phyloP scores from a whole-genome alignment of 2,797 vertebrate species.

The Clarias fuscus region DNA sequence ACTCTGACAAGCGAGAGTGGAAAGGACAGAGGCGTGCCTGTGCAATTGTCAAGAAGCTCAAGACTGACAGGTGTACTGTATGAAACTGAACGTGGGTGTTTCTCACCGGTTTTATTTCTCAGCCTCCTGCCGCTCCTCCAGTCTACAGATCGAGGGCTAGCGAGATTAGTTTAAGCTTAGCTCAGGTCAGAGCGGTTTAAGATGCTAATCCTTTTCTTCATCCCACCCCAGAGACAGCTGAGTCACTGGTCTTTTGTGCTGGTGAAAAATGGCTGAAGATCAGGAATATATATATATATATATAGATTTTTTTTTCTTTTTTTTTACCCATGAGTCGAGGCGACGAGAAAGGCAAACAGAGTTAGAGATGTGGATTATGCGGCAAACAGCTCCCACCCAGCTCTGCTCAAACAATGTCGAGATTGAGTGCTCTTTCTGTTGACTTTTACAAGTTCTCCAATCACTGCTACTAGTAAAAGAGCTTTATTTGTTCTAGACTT shows the following conservation, averaged over 20 bases:
- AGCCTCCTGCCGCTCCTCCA: conserved; percentile 31
- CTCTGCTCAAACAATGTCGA: conserved; percentile 51
- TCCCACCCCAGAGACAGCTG: conserved; percentile 59
- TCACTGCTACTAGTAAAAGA: conserved; percentile 22
- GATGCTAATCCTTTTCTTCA: conserved; percentile 69
- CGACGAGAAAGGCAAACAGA: conserved; percentile 72
- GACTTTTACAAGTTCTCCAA: conserved; percentile 54
- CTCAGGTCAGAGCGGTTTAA: conserved; percentile 60
- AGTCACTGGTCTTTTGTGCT: conserved; percentile 58
- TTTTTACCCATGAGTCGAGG: conserved; percentile 61
- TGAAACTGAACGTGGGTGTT: neutral
- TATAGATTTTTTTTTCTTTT: neutral
- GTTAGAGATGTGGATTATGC: conserved; percentile 68
- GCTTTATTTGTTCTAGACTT: conserved; percentile 25
- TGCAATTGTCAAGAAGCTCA: neutral
- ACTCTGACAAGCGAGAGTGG: neutral
- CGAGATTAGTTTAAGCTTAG: conserved; percentile 57
- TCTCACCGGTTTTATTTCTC: conserved; percentile 31
- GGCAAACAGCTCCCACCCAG: conserved; percentile 73
- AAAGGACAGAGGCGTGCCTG: conserved; percentile 17
- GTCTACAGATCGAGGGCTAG: conserved; percentile 26
- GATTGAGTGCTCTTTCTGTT: conserved; percentile 52
- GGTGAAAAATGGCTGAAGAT: conserved; percentile 63
- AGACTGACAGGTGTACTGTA: conserved; percentile 28
- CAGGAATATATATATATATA: conserved; percentile 47